phyloP scores from a whole-genome alignment of 2,888 invertebrate species.

The Ectemnius lituratus region DNA sequence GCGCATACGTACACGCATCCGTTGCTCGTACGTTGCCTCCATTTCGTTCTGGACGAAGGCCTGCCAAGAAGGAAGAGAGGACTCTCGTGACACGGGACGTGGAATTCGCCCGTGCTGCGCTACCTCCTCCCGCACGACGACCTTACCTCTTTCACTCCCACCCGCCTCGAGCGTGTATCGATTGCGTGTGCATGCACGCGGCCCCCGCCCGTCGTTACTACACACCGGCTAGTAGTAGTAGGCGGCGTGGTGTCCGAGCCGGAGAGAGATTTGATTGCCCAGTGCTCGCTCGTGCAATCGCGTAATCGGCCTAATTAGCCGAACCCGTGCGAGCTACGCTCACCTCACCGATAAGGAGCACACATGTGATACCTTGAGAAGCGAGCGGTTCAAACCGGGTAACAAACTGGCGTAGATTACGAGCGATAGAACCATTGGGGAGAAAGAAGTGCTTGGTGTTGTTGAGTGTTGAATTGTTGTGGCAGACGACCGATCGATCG shows the following conservation, averaged over 20 bases:
- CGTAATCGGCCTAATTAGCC: slow-evolving; percentile 27
- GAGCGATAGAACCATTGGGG: neutral
- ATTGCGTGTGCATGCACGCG: slow-evolving; percentile 52
- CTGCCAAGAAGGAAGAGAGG: slow-evolving; percentile 44
- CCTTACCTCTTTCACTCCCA: slow-evolving; percentile 34
- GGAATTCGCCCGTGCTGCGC: slow-evolving; percentile 49
- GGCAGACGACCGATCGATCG: slow-evolving; percentile 30
- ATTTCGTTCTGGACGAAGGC: slow-evolving; percentile 24
- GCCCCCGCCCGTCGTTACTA: slow-evolving; percentile 24
- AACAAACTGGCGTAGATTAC: neutral
- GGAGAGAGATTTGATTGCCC: slow-evolving; percentile 47
- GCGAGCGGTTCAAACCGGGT: neutral
- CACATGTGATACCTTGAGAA: neutral
- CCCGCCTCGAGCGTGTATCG: slow-evolving; percentile 38
- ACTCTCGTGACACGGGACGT: slow-evolving; percentile 44
- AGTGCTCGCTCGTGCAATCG: slow-evolving; percentile 18
- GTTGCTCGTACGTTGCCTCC: too few species aligned
- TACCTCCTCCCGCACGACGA: slow-evolving; percentile 2
- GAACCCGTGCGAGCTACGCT: neutral
- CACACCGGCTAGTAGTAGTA: slow-evolving; percentile 19
- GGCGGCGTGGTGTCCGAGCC: slow-evolving; percentile 32
- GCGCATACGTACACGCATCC: slow-evolving; percentile 2
- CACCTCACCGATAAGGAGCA: neutral
- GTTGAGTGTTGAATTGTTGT: slow-evolving; percentile 32
- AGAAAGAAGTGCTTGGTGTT: neutral